These are phyloP conservation scores for Acromyrmex heyeri DNA, from an alignment of 1,140 invertebrate species.

Conservation along the genomic window DNA sequence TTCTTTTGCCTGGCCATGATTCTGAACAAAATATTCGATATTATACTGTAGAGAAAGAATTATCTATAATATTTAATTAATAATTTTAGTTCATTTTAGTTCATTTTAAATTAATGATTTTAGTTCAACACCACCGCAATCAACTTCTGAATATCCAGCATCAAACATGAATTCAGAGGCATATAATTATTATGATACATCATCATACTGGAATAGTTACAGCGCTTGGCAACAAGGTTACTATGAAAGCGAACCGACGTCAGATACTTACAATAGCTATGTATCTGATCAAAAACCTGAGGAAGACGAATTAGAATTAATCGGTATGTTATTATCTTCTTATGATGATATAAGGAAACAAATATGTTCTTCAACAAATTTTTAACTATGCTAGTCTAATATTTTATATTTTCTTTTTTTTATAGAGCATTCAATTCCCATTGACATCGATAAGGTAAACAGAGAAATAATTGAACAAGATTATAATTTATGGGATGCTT, in stretches of 20 bases:
- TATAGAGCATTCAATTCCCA: slow-evolving; percentile 91
- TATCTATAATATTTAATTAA: too few species aligned
- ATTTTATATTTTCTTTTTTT: slow-evolving; percentile 74
- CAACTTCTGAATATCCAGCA: slow-evolving; percentile 83
- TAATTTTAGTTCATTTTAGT: too few species aligned
- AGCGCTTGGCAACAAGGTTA: slow-evolving; percentile 86
- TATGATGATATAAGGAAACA: neutral
- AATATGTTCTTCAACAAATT: neutral
- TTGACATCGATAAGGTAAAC: slow-evolving; percentile 92
- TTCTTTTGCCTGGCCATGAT: neutral
- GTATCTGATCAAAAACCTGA: slow-evolving; percentile 84
- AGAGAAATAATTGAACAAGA: slow-evolving; percentile 91
- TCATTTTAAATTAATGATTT: slow-evolving; percentile 41
- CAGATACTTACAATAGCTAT: slow-evolving; percentile 84
- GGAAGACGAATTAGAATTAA: slow-evolving; percentile 89
- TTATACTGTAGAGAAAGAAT: neutral
- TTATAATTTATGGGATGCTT: slow-evolving; percentile 92
- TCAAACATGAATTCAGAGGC: slow-evolving; percentile 82
- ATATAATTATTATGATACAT: slow-evolving; percentile 86
- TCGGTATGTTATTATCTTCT: slow-evolving; percentile 85
- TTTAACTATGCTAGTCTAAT: neutral
- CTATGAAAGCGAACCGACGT: slow-evolving; percentile 85
- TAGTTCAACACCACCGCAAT: slow-evolving; percentile 83
- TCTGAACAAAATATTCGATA: neutral
- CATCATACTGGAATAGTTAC: slow-evolving; percentile 86